Base-by-base conservation (phyloP, 2,113 vertebrate genomes). In the Dasyornis broadbenti region DNA sequence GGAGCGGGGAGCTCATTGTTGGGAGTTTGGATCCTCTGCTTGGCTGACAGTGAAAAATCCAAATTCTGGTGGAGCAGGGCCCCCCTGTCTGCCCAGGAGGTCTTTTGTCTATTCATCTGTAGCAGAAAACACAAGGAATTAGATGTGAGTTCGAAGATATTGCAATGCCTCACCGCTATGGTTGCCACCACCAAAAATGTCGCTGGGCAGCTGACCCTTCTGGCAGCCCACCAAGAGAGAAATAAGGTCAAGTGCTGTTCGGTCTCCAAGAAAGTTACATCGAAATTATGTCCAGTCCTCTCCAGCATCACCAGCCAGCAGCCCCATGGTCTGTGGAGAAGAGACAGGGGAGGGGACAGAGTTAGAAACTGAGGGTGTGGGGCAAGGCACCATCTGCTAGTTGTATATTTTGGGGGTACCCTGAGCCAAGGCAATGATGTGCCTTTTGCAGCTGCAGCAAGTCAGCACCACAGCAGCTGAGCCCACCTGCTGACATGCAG, bases 1-100 rank as follows among this genome's bases (percentile, higher is more conserved):
- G 96, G 95, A 98, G 95, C 69, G 71, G 80, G 77, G 96, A 96
- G 95, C 63, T 96, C 84, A 95, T 92, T 96, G 95, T 97, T 98
- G 95, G 95, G 92, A 95, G 86, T 96, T 82, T 89, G 94, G 93
- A 94, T 90, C 49, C 72, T 82, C 90, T 89, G 90, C 93, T 95
- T 95, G 89, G 96, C 96, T 97, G 97, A 97, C 96, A 97, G 94
- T 88, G 91, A 96, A 96, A 96, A 94, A 95, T 97, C 96, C 95
- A 95, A 96, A 93, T 85, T 92, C 86, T 85, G 85, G 71, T 82
- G 82, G 68, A 94, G 73, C 68, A 54, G 66, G 64, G 35, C 57
- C 82, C 88, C 85, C 86, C 68, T 68, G 56, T 80, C 84, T 0
- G 18, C 83, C 90, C 77, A 54, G 86, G 95, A 85, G 92, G 37